Evolutionary conservation across 2,797 vertebrate species (phyloP).

Genomic region (Peromyscus aztecus): DNA sequence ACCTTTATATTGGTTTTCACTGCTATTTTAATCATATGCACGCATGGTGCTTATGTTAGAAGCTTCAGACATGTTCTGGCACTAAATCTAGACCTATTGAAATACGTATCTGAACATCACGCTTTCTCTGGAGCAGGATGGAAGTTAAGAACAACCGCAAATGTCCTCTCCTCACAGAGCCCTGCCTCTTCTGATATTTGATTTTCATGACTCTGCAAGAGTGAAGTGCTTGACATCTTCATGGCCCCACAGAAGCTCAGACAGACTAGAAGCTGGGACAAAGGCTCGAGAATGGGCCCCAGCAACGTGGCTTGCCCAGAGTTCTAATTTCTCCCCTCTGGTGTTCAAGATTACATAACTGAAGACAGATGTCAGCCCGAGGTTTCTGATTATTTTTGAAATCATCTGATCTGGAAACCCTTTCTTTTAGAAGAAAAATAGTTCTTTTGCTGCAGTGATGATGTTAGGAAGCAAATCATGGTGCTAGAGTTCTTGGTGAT

Average conservation of each 20-base stretch:
- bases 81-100: slow-evolving; percentile 29
- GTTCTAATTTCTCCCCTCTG: neutral
- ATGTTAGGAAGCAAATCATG: neutral
- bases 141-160: neutral
- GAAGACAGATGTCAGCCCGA: neutral
- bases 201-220: neutral
- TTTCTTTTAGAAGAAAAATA: neutral
- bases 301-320: neutral
- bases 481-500: neutral
- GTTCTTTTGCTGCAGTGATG: neutral
- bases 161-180: neutral
- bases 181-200: neutral
- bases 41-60: neutral
- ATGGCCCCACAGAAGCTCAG: neutral
- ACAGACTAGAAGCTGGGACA: neutral
- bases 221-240: neutral
- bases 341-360: neutral
- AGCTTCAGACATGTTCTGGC: neutral
- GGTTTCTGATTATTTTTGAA: neutral
- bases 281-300: neutral
- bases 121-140: neutral
- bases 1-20: neutral
- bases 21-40: slow-evolving; percentile 13
- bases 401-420: neutral
- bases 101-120: neutral